phyloP scores from a whole-genome alignment of 2,113 vertebrate species.

The Hippocampus guttulatus region DNA sequence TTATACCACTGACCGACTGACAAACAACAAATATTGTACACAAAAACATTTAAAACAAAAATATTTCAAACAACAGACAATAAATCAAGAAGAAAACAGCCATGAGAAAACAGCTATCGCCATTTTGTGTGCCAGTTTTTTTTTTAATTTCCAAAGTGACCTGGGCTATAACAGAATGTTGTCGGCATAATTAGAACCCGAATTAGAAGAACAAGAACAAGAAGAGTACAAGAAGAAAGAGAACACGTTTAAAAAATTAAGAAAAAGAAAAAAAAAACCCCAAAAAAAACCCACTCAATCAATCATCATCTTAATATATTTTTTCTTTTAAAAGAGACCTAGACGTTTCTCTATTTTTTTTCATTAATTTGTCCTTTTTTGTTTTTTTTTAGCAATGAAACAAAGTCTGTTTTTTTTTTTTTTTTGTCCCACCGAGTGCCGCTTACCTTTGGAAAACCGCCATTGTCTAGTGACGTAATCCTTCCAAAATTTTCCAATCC shows the following conservation, averaged over 20 bases:
- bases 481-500: constrained; percentile 4
- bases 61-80: neutral
- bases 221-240: constrained; percentile 75
- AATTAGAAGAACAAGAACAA: constrained; percentile 82
- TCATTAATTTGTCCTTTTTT: constrained; percentile 65
- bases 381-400: constrained; percentile 63
- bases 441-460: constrained; percentile 21
- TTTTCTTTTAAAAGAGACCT: constrained; percentile 74
- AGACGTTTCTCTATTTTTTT: constrained; percentile 71
- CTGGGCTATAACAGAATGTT: constrained; percentile 74
- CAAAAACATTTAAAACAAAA: neutral
- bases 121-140: constrained; percentile 72
- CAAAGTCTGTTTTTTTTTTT: constrained; percentile 27
- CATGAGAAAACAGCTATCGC: constrained; percentile 58
- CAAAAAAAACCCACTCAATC: constrained; percentile 69
- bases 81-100: constrained; percentile 16
- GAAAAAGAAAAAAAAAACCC: constrained; percentile 67
- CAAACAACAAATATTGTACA: neutral
- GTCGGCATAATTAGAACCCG: constrained; percentile 72
- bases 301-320: constrained; percentile 67
- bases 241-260: constrained; percentile 68
- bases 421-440: constrained; percentile 34
- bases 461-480: neutral
- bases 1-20: neutral
- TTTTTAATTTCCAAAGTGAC: constrained; percentile 74